These are phyloP conservation scores for Acromyrmex echinatior DNA, from an alignment of 1,140 invertebrate species.

Conservation along the genomic window DNA sequence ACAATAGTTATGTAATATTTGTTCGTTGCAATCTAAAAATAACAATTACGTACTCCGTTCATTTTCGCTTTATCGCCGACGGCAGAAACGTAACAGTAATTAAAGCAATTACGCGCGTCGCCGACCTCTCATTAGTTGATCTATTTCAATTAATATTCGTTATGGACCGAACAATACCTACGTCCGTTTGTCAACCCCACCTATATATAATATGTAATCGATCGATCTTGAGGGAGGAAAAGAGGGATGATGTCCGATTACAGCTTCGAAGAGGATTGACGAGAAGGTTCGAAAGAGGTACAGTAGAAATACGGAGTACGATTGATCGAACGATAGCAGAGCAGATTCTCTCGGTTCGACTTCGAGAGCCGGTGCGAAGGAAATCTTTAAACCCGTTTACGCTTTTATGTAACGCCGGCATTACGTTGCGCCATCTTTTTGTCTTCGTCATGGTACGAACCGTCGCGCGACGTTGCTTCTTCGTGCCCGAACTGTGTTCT, in stretches of 20 bases:
- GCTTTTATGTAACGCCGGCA: constrained; percentile 75
- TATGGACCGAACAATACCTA: constrained; percentile 24
- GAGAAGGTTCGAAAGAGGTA: not conserved
- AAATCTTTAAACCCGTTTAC: constrained; percentile 75
- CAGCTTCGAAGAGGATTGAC: not conserved
- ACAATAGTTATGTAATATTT: constrained; percentile 23
- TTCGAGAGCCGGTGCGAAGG: constrained; percentile 58
- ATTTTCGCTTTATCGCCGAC: constrained; percentile 37
- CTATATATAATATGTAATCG: constrained; percentile 28
- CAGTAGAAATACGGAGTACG: constrained; percentile 12
- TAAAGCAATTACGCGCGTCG: constrained; percentile 63
- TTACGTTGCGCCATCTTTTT: constrained; percentile 72
- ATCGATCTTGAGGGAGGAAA: constrained; percentile 25
- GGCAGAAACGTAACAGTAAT: constrained; percentile 60
- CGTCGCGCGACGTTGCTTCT: constrained; percentile 59
- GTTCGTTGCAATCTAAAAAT: constrained; percentile 38
- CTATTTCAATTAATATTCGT: constrained; percentile 70
- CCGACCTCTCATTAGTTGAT: constrained; percentile 59
- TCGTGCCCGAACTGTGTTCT: constrained; percentile 60
- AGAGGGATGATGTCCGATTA: not conserved
- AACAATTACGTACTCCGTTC: constrained; percentile 40
- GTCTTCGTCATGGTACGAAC: constrained; percentile 73
- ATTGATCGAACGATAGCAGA: constrained; percentile 37
- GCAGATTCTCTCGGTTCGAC: constrained; percentile 19
- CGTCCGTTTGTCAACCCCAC: constrained; percentile 6